Conservation (phyloP, 2,888 invertebrate genomes). For the Leptopilina syphax region DNA sequence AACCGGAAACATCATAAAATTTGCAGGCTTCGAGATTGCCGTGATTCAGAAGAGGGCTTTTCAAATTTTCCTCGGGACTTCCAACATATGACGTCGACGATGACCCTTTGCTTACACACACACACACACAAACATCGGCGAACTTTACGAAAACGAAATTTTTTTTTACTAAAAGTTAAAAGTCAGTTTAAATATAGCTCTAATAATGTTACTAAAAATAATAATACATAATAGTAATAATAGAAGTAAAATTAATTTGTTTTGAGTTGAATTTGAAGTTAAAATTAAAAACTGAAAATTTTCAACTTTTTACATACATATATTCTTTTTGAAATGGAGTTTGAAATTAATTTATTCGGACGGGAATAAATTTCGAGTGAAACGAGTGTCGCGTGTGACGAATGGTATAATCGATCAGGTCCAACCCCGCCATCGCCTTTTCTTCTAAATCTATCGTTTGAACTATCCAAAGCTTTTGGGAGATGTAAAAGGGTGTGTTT, state of each 20-base stretch:
- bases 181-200: neutral
- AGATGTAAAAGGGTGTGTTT: slow-evolving; percentile 64
- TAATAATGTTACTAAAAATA: too few relatives aligned
- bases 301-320: too few relatives aligned
- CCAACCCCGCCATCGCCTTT: slow-evolving; percentile 50
- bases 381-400: slow-evolving; percentile 17
- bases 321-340: too few relatives aligned
- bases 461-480: slow-evolving; percentile 33
- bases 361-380: neutral
- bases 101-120: slow-evolving; percentile 34
- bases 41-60: slow-evolving; percentile 63
- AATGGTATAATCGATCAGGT: slow-evolving; percentile 64
- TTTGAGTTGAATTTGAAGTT: too few relatives aligned
- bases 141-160: neutral
- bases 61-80: slow-evolving; percentile 62
- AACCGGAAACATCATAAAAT: slow-evolving; percentile 72
- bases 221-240: too few relatives aligned
- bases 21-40: slow-evolving; percentile 73
- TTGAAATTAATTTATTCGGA: neutral
- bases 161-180: neutral
- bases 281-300: too few relatives aligned
- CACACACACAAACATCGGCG: neutral
- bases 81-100: slow-evolving; percentile 44
- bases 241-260: too few relatives aligned
- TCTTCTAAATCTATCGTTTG: slow-evolving; percentile 44